A percentile compares a stretch with the other conserved stretches of the same genome.
Conservation (phyloP, 35 echinoderm and acorn worm species). For the Diadema setosum region DNA sequence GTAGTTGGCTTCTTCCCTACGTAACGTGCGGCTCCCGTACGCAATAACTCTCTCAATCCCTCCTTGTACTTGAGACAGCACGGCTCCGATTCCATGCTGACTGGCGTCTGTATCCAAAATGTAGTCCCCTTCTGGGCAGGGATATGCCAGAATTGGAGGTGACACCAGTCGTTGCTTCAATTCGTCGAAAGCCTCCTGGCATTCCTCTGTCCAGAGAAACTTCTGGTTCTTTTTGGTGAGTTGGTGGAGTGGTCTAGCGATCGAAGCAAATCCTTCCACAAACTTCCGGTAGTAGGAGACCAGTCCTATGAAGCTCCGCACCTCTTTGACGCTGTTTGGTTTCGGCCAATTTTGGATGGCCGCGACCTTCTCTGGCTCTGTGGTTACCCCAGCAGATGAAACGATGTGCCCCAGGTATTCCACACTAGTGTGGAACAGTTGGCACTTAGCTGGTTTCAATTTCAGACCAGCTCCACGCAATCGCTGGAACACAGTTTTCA, state of each 20-base stretch:
- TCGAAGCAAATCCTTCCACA: not conserved
- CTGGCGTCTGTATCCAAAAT: constrained; percentile 37
- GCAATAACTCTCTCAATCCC: not conserved
- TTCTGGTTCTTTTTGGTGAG: not conserved
- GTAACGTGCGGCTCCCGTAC: not conserved
- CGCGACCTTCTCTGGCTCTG: too few species aligned
- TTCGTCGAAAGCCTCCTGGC: not conserved
- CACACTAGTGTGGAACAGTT: too few species aligned
- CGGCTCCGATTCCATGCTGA: not conserved
- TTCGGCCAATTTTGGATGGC: constrained; percentile 2
- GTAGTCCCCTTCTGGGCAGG: not conserved
- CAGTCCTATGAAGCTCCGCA: constrained; percentile 14
- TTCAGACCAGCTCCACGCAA: too few species aligned
- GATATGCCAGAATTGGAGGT: not conserved
- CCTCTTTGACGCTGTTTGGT: not conserved
- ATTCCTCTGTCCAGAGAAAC: not conserved
- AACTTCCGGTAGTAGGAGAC: not conserved
- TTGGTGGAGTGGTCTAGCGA: constrained; percentile 14
- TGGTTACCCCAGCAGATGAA: too few species aligned
- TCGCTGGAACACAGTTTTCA: too few species aligned
- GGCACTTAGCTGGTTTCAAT: too few species aligned
- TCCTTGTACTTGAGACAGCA: constrained; percentile 1
- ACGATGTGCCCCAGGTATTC: too few species aligned
- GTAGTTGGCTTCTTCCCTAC: constrained; percentile 15
- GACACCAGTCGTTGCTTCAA: not conserved